Evolutionary conservation across 2,888 invertebrate genomes (phyloP).

Genomic region (Synergus itoensis): DNA sequence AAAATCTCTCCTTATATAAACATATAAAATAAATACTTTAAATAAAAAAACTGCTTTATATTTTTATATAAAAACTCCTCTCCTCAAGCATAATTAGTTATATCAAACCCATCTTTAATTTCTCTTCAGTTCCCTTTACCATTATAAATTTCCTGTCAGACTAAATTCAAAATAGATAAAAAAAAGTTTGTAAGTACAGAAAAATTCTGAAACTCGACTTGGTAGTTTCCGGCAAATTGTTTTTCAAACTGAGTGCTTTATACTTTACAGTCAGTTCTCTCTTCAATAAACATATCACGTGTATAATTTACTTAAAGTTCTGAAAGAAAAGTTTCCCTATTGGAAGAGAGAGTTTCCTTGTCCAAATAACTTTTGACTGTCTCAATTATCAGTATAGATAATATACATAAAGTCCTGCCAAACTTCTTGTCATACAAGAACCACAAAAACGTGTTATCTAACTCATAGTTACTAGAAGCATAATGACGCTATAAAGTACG

Average conservation of each 20-base stretch:
- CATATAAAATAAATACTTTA: background rate
- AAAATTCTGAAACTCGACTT: background rate
- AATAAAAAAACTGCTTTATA: background rate
- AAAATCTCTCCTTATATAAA: background rate
- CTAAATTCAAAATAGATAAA: background rate
- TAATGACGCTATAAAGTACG: slow-evolving; percentile 41
- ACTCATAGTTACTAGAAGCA: background rate
- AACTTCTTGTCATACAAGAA: background rate
- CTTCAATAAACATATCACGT: background rate
- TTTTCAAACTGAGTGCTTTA: slow-evolving; percentile 23
- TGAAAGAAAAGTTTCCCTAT: background rate
- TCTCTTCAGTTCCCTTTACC: background rate
- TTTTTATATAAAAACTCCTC: background rate
- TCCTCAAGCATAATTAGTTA: too few species aligned
- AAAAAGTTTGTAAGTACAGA: background rate
- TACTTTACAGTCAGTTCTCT: slow-evolving; percentile 4
- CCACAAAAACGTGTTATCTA: background rate
- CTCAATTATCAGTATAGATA: background rate
- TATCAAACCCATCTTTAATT: background rate
- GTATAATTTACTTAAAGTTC: background rate
- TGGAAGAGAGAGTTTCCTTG: slow-evolving; percentile 6
- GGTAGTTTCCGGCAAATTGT: slow-evolving; percentile 22
- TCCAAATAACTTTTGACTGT: slow-evolving; percentile 9
- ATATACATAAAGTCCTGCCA: background rate
- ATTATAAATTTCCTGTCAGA: background rate